Conservation (phyloP, 2,888 invertebrate species). For the Trichogramma dendrolimi region DNA sequence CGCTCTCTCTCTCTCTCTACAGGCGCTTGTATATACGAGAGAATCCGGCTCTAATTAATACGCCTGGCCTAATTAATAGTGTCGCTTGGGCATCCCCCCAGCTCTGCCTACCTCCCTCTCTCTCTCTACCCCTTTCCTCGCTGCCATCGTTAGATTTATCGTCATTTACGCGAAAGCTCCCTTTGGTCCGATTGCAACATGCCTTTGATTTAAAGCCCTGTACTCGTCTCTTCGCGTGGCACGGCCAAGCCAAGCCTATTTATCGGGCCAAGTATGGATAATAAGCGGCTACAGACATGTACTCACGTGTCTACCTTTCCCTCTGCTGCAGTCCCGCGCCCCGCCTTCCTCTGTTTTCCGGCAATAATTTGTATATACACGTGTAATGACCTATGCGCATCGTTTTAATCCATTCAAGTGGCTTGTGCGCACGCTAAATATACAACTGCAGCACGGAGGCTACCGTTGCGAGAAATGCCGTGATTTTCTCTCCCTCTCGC, state of each 20-base stretch:
- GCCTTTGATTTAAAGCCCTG: constrained; percentile 13
- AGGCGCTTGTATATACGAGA: not conserved
- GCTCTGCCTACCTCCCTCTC: no score
- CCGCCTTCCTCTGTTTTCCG: constrained; percentile 13
- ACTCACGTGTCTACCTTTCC: no score
- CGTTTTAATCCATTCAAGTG: constrained; percentile 7
- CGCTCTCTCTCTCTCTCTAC: no score
- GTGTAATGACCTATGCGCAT: constrained; percentile 1
- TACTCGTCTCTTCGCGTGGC: not conserved
- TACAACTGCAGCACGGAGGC: no score
- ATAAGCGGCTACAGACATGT: no score
- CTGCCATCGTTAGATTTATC: constrained; percentile 23
- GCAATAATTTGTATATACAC: constrained; percentile 17
- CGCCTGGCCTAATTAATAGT: constrained; percentile 35
- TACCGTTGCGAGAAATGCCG: no score
- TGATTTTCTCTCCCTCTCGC: no score
- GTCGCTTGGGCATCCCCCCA: constrained; percentile 20
- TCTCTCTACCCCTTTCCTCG: not conserved
- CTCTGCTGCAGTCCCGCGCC: not conserved
- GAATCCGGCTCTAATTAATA: constrained; percentile 37
- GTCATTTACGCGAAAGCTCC: not conserved
- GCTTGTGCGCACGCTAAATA: no score
- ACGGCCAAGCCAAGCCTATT: not conserved
- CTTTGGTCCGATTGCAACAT: constrained; percentile 7
- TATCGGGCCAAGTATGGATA: not conserved